Percentiles rank a stretch among this genome's conserved stretches.
These are phyloP conservation scores for Pogoniulus pusillus DNA, from an alignment of 2,797 vertebrate species.

Conservation along the genomic window DNA sequence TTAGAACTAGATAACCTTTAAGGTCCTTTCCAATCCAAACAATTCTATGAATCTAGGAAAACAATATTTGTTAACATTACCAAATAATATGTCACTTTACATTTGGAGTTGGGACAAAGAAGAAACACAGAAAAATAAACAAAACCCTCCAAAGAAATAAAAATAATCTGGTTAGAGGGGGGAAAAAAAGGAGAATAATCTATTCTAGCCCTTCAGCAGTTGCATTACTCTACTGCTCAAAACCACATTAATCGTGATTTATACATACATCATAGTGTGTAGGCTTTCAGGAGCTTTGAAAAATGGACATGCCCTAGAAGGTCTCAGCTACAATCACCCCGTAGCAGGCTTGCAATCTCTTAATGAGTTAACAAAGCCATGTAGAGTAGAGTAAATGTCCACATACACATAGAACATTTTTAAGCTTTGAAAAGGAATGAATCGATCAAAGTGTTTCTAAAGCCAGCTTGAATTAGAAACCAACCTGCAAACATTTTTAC, in stretches of 20 bases:
- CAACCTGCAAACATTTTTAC: neutral
- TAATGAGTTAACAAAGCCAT: neutral
- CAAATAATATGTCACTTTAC: neutral
- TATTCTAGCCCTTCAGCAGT: neutral
- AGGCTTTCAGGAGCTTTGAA: neutral
- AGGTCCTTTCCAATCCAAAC: too few species aligned
- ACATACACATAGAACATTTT: neutral
- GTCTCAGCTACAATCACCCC: neutral
- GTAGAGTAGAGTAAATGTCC: neutral
- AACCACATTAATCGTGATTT: constrained; percentile 7
- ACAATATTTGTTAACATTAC: neutral
- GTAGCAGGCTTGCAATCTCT: neutral
- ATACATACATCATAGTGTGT: neutral
- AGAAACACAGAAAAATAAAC: neutral
- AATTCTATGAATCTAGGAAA: too few species aligned
- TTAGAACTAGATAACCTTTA: too few species aligned
- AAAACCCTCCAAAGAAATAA: neutral
- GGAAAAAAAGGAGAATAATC: neutral
- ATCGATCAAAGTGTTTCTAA: too few species aligned
- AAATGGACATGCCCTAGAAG: neutral
- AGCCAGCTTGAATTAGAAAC: neutral
- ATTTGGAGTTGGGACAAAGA: neutral
- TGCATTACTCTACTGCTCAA: neutral
- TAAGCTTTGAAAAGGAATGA: neutral
- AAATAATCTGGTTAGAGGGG: neutral